Evolutionary conservation across 2,797 vertebrate genomes (phyloP).

Genomic region (Syndactyla subalaris): DNA sequence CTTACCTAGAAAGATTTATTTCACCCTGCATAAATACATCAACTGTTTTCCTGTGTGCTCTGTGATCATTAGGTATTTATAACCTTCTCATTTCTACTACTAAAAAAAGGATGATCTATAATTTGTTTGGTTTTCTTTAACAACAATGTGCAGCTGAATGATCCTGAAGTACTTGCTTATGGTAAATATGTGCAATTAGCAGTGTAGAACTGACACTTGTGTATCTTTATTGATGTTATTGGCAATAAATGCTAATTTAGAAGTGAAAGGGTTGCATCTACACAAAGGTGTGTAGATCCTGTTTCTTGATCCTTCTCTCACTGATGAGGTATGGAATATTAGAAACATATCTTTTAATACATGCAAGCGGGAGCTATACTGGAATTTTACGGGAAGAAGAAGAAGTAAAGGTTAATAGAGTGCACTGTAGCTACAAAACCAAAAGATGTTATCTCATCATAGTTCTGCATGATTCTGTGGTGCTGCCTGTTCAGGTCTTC

Average conservation of each 20-base stretch:
- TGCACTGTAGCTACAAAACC: not conserved
- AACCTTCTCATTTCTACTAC: not conserved
- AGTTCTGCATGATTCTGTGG: not conserved
- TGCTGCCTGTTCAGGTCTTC: not conserved
- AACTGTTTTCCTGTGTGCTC: not conserved
- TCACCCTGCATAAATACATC: not conserved
- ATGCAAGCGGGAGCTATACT: not conserved
- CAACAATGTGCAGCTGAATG: not conserved
- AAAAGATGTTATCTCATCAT: not conserved
- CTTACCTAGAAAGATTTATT: not conserved
- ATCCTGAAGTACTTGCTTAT: not conserved
- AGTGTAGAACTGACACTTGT: not conserved
- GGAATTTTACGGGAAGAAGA: not conserved
- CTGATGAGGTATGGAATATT: not conserved
- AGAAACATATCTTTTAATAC: not conserved
- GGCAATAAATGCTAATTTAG: not conserved
- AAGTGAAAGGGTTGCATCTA: not conserved
- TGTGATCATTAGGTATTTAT: not conserved
- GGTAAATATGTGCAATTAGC: not conserved
- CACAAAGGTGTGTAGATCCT: not conserved
- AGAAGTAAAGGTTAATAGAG: slow-evolving; percentile 22
- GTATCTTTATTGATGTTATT: not conserved
- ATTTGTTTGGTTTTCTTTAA: not conserved
- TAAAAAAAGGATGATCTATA: not conserved
- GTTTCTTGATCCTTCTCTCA: not conserved